Base-by-base conservation (phyloP, 2,888 invertebrate genomes). In the Chesias legatella region DNA sequence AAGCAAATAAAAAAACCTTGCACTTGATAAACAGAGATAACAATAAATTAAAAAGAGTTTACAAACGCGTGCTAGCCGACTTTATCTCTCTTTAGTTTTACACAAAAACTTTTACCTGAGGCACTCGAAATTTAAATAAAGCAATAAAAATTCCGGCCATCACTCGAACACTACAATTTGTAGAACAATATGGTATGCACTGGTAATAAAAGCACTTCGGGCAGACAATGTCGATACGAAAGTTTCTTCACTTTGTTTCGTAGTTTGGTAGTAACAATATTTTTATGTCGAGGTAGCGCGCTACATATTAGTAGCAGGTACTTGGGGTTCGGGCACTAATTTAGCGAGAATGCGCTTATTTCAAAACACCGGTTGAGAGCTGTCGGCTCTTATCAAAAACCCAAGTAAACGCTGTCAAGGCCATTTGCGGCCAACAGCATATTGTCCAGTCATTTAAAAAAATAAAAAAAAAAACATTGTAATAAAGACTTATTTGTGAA, bases 141-240 rank as follows among this genome's bases (percentile, higher is more conserved):
- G 41, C 39, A 30, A 40, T 54, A 54, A 45, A 51, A 51, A 54
- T 54, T 54, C 54, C 45, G 4, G 26, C 29, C 51, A 29, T 57
- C 56, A 58, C 57, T 58, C 32, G 34, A 36, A 41, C 27, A 40
- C 46, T 48, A 43, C 45, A 58, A 55, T 54, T 57, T 58, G 50
- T 56, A 53, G 47, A 61, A 65, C 56, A 58, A 63, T 58, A 49
- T n/a, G n/a, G n/a, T 48, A 51, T 55, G 43, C 48, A 56, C 25
- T 28, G 39, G 47, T 53, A 55, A 61, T 60, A 63, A 60, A 63
- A 56, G 48, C 45, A 53, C 59, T 62, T 47, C 43, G 53, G 54
- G 53, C 56, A 56, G 55, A 68, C 62, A 65, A 60, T 58, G 23
- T 38, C 21, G 31, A 26, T 32, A 27, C 44, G 50, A 56, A 40